Conservation (phyloP, 1,140 invertebrate genomes). For the Pseudomyrmex concolor region DNA sequence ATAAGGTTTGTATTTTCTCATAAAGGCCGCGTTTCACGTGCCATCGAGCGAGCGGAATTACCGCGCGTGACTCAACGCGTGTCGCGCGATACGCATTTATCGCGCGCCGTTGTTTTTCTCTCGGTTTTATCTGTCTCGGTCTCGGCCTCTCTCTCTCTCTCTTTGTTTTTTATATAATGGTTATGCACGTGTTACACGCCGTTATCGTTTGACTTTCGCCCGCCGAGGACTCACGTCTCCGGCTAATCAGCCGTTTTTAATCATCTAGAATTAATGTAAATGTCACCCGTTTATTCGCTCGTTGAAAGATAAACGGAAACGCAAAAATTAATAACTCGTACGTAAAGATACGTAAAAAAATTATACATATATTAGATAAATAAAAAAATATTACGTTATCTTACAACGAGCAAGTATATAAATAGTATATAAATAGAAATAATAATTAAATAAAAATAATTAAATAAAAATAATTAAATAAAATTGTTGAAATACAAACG, state of each 20-base stretch:
- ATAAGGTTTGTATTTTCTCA: background rate
- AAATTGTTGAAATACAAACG: background rate
- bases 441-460: conserved; percentile 8
- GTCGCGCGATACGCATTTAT: conserved; percentile 47
- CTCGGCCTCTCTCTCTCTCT: background rate
- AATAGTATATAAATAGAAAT: no score
- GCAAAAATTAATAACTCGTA: no score
- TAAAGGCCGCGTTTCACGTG: conserved; percentile 45
- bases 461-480: background rate
- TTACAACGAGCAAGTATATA: background rate
- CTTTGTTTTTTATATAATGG: background rate
- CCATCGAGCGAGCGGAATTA: conserved; percentile 36
- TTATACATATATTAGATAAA: background rate
- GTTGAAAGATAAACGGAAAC: background rate
- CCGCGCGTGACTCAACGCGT: conserved; percentile 53
- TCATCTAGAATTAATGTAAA: background rate
- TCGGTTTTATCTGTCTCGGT: background rate
- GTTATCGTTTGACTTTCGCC: conserved; percentile 39
- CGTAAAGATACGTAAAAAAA: no score
- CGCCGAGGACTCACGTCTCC: background rate
- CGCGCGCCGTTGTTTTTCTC: conserved; percentile 21
- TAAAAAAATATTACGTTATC: background rate
- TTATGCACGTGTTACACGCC: conserved; percentile 34
- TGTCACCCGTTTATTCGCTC: conserved; percentile 9
- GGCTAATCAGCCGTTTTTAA: conserved; percentile 31